These are phyloP conservation scores for Cataglyphis rosenhaueri DNA, from an alignment of 2,888 invertebrate species.

Conservation along the genomic window DNA sequence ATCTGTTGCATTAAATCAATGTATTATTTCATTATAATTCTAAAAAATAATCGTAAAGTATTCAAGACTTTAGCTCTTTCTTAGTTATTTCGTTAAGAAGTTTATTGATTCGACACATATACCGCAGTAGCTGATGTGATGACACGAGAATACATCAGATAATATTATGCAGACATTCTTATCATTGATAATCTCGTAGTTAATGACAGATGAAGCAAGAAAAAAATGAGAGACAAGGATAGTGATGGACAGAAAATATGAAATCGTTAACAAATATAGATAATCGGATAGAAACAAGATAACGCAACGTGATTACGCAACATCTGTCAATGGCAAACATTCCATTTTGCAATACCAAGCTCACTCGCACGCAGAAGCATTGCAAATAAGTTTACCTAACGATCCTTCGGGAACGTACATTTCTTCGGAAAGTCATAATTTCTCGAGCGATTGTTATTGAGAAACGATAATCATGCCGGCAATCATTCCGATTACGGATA, in stretches of 20 bases:
- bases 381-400: constrained; percentile 1
- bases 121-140: background rate
- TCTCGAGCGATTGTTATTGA: constrained; percentile 6
- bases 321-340: background rate
- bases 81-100: background rate
- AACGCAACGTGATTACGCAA: constrained; percentile 25
- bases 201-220: background rate
- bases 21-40: background rate
- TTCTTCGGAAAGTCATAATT: constrained; percentile 3
- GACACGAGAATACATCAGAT: background rate
- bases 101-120: background rate
- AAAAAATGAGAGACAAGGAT: background rate
- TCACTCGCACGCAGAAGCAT: background rate
- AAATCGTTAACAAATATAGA: background rate
- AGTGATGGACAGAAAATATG: background rate
- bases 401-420: constrained; percentile 3
- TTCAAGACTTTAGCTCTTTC: background rate
- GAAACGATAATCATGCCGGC: constrained; percentile 18
- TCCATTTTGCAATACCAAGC: background rate
- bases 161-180: background rate
- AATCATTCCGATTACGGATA: constrained; percentile 18
- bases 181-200: background rate
- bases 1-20: background rate
- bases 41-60: background rate
- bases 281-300: constrained; percentile 22